phyloP scores from a whole-genome alignment of 2,797 vertebrate genomes.

The Hydrocynus forskahlii region DNA sequence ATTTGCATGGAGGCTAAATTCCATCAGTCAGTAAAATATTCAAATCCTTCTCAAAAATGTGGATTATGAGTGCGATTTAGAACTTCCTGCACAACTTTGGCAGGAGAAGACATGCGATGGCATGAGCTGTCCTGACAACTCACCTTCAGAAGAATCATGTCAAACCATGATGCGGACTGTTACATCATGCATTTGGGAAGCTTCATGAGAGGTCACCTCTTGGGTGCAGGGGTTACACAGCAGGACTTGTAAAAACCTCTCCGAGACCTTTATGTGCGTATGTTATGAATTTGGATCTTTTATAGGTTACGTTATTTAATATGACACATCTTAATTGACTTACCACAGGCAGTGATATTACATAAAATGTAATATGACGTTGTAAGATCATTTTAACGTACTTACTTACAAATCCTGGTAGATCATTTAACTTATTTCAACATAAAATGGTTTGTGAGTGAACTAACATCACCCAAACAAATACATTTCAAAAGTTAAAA shows the following conservation, averaged over 20 bases:
- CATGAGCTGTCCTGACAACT: slow-evolving; percentile 20
- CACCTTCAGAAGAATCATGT: slow-evolving; percentile 23
- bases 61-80: slow-evolving; percentile 49
- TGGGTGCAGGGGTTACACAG: not conserved
- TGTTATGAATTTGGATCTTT: no score
- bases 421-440: no score
- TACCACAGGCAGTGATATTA: no score
- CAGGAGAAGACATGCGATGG: slow-evolving; percentile 15
- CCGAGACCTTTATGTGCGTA: not conserved
- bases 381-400: no score
- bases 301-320: no score
- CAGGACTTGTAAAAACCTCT: no score
- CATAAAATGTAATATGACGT: no score
- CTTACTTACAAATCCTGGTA: no score
- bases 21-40: slow-evolving; percentile 61
- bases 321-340: no score
- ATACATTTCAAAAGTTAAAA: no score
- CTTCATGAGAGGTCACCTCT: not conserved
- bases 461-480: no score
- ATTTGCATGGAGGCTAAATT: slow-evolving; percentile 58
- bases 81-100: slow-evolving; percentile 34
- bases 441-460: no score
- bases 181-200: slow-evolving; percentile 16
- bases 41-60: slow-evolving; percentile 50
- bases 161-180: slow-evolving; percentile 1